These are phyloP conservation scores for Pachyuromys duprasi DNA, from an alignment of 2,797 vertebrate genomes.

Conservation along the genomic window DNA sequence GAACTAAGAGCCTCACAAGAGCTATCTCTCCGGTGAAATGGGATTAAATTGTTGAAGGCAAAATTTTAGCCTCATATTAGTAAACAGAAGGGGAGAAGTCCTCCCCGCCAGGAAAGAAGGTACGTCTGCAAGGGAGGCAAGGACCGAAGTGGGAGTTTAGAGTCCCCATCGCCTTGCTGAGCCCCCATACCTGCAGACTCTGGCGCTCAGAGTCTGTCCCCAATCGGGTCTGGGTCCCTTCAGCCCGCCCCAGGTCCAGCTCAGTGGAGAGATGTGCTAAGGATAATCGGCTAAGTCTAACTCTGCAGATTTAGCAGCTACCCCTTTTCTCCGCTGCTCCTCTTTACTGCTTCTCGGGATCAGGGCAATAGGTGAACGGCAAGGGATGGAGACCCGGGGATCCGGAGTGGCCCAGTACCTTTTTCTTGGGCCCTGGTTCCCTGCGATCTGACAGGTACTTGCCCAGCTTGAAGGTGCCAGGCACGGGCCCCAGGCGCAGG, in stretches of 20 bases:
- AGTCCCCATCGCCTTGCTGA: neutral
- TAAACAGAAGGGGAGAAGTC: neutral
- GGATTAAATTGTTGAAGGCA: constrained; percentile 41
- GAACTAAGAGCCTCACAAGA: neutral
- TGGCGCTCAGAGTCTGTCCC: neutral
- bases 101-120: neutral
- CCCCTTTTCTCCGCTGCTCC: neutral
- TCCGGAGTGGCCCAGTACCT: constrained; percentile 88
- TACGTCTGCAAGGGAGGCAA: neutral
- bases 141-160: too few relatives aligned
- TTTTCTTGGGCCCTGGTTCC: constrained; percentile 96
- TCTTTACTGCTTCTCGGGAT: neutral
- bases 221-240: neutral
- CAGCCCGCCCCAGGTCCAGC: neutral
- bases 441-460: constrained; percentile 98
- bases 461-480: constrained; percentile 96
- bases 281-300: neutral
- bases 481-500: constrained; percentile 93
- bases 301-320: constrained; percentile 25
- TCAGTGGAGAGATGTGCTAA: neutral
- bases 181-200: neutral
- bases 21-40: neutral
- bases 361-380: neutral
- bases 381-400: constrained; percentile 34
- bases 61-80: constrained; percentile 29